Evolutionary conservation across 1,140 invertebrate genomes (phyloP), one percentile per base, ranked within the genome.

Genomic region (Neelides sp.): DNA sequence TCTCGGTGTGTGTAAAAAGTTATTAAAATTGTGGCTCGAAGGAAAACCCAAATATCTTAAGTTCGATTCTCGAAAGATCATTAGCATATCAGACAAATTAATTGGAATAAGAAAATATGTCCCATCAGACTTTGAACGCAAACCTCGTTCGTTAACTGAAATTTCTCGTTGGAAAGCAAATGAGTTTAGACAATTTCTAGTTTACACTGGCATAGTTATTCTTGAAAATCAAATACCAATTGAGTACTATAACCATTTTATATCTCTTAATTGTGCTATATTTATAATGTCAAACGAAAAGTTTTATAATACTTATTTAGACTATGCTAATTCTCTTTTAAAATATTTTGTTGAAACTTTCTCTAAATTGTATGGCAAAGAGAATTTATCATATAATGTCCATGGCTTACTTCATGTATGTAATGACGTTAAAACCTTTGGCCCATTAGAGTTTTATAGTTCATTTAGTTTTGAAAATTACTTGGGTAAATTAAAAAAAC

Each of bases 1-100:
- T 23, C 17, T 45, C 2, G 42, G 42, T n/a, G 32, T 52, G 2
- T 30, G 19, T 7, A 45, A 22, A 52, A 52, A 46, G 32, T 15
- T 52, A 19, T 28, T 52, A 22, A 13, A 23, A 3, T 13, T 43
- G 13, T 45, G 30, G 32, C 10, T 32, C n/a, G 7, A 28, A 39
- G 41, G 23, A 3, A 30, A 4, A 44, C n/a, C 13, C 10, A 24
- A 36, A 10, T 8, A 26, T 15, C 41, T 15, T 22, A 43, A 23
- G 20, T 17, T 52, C 7, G 40, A 35, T 45, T 1, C 4, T 2
- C 3, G 13, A 13, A 3, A 37, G n/a, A 12, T n/a, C 5, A 12
- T 4, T 15, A 8, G 12, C 2, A 12, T 52, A 2, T 52, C 50
- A 1, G 3, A 32, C 10, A 27, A 36, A 12, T 23, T 46, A 8